phyloP scores from a whole-genome alignment of 2,113 vertebrate genomes.

The Papio anubis region DNA sequence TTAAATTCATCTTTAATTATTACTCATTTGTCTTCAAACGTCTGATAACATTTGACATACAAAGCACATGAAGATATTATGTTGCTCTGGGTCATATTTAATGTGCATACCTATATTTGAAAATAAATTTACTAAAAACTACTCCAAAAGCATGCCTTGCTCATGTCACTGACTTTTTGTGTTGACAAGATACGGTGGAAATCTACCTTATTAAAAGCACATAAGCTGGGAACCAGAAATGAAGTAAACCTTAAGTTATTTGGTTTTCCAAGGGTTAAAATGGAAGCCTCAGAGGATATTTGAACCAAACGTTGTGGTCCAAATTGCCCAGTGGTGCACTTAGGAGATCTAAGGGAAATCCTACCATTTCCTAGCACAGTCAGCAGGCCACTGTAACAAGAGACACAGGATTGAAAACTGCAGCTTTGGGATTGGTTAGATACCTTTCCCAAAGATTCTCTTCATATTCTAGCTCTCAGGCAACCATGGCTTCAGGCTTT shows the following conservation, averaged over 20 bases:
- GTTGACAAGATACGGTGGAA: not conserved
- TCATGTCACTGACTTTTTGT: not conserved
- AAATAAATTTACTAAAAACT: not conserved
- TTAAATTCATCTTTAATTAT: constrained; percentile 2
- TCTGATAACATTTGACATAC: not conserved
- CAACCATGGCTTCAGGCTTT: not conserved
- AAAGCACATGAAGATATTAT: not conserved
- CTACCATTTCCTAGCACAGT: not conserved
- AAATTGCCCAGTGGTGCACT: not conserved
- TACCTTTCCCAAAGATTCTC: not conserved
- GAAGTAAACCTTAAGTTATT: not conserved
- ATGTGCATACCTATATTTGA: not conserved
- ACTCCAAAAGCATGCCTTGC: not conserved
- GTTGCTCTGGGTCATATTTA: not conserved
- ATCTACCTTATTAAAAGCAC: not conserved
- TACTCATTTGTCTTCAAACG: not conserved
- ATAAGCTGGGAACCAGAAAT: not conserved
- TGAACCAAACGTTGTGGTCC: not conserved
- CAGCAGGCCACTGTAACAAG: not conserved
- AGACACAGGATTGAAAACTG: not conserved
- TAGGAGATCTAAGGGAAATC: not conserved
- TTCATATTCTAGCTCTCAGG: not conserved
- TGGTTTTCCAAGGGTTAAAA: not conserved
- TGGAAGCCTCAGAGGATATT: not conserved
- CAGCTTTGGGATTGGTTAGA: not conserved